These are phyloP conservation scores for Panorpa germanica DNA, from an alignment of 2,888 invertebrate species.

Conservation along the genomic window DNA sequence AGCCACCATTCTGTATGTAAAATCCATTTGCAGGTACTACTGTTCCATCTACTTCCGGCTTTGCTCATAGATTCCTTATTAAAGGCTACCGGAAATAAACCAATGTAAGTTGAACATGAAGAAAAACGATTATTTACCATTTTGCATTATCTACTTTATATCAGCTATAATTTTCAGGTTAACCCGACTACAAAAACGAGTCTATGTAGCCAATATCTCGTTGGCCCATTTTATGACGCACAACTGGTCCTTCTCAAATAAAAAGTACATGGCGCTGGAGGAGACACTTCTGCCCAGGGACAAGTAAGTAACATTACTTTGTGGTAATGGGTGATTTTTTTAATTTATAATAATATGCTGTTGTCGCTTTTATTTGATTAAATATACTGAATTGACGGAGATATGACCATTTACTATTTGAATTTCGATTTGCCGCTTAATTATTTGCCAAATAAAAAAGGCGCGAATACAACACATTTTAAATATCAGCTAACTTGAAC, in stretches of 20 bases:
- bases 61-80: constrained; percentile 48
- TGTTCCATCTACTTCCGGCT: constrained; percentile 66
- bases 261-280: constrained; percentile 35
- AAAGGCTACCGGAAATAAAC: constrained; percentile 43
- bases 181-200: constrained; percentile 57
- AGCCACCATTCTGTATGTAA: constrained; percentile 4
- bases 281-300: constrained; percentile 30
- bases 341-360: too few relatives aligned
- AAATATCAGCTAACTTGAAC: too few relatives aligned
- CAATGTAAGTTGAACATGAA: constrained; percentile 34
- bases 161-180: constrained; percentile 33
- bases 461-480: too few relatives aligned
- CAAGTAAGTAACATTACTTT: too few relatives aligned
- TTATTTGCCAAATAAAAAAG: too few relatives aligned
- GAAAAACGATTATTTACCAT: not conserved
- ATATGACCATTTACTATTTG: too few relatives aligned
- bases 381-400: too few relatives aligned
- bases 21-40: constrained; percentile 27
- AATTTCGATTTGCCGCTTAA: too few relatives aligned
- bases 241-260: constrained; percentile 58
- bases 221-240: constrained; percentile 54
- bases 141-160: constrained; percentile 7
- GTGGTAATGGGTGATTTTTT: too few relatives aligned
- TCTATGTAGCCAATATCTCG: constrained; percentile 54
- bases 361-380: too few relatives aligned